Conservation (phyloP, 2,797 vertebrate species). For the Macroramphosus scolopax region DNA sequence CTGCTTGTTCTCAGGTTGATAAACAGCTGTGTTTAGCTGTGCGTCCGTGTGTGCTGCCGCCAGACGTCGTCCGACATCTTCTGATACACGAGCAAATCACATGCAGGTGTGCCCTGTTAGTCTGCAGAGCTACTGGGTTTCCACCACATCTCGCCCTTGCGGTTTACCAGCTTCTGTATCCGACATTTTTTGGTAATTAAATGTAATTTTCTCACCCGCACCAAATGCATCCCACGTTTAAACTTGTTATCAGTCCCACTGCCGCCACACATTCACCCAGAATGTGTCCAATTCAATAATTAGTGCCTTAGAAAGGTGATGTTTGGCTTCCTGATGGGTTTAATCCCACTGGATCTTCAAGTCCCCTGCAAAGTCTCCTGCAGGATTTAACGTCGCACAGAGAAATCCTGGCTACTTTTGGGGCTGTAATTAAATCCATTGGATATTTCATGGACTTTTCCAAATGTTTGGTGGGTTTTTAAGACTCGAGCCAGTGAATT, state of each 20-base stretch:
- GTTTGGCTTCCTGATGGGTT: too few relatives aligned
- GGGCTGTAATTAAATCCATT: slow-evolving; percentile 39
- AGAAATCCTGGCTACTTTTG: slow-evolving; percentile 22
- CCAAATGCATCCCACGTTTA: too few relatives aligned
- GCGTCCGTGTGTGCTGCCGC: neutral
- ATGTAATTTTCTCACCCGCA: slow-evolving; percentile 47
- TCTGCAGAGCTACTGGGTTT: slow-evolving; percentile 19
- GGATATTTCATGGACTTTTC: slow-evolving; percentile 23
- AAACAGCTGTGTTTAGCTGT: slow-evolving; percentile 20
- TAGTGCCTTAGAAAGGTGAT: slow-evolving; percentile 1
- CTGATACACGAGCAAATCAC: slow-evolving; percentile 20
- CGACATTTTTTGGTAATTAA: slow-evolving; percentile 50
- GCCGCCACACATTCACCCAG: slow-evolving; percentile 6
- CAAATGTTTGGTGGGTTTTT: slow-evolving; percentile 32
- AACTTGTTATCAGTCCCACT: slow-evolving; percentile 24
- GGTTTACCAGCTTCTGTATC: slow-evolving; percentile 14
- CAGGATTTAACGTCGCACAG: slow-evolving; percentile 15
- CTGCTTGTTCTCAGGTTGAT: slow-evolving; percentile 11
- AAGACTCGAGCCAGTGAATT: slow-evolving; percentile 21
- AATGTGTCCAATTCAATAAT: slow-evolving; percentile 7
- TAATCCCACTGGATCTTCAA: too few relatives aligned
- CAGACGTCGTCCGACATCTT: slow-evolving; percentile 1
- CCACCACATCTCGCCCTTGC: slow-evolving; percentile 8
- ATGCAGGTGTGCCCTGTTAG: slow-evolving; percentile 34
- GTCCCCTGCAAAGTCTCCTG: slow-evolving; percentile 3